Conservation (phyloP, 1,140 invertebrate genomes). For the Drosophila punjabiensis region DNA sequence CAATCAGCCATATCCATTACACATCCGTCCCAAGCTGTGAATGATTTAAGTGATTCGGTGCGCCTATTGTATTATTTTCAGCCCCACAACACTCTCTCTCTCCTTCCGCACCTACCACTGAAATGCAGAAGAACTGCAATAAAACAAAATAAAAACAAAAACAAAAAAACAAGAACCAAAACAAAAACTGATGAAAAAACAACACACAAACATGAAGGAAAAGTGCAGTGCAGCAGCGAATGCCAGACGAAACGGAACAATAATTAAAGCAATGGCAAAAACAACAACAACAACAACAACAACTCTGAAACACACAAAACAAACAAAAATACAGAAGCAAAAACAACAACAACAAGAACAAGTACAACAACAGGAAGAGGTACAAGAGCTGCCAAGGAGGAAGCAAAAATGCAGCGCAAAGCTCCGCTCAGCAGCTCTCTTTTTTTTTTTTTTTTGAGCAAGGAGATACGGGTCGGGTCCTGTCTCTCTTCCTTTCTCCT, state of each 20-base stretch:
- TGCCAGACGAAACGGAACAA: slow-evolving; percentile 81
- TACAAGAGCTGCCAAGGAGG: slow-evolving; percentile 41
- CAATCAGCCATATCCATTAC: slow-evolving; percentile 53
- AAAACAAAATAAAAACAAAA: slow-evolving; percentile 54
- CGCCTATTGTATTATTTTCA: slow-evolving; percentile 48
- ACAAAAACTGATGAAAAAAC: slow-evolving; percentile 49
- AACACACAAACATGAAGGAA: slow-evolving; percentile 42
- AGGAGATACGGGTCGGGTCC: slow-evolving; percentile 37
- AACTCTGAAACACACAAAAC: slow-evolving; percentile 43
- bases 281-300: slow-evolving; percentile 53
- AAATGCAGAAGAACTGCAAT: slow-evolving; percentile 49
- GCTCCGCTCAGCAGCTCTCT: too few relatives aligned
- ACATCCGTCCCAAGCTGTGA: slow-evolving; percentile 46
- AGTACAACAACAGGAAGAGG: slow-evolving; percentile 56
- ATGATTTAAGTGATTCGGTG: slow-evolving; percentile 49
- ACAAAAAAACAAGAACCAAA: slow-evolving; percentile 54
- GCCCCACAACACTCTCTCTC: neutral
- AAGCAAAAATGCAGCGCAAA: slow-evolving; percentile 56
- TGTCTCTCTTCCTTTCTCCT: slow-evolving; percentile 6
- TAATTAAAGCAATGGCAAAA: slow-evolving; percentile 80
- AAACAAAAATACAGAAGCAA: slow-evolving; percentile 40
- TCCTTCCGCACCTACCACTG: neutral
- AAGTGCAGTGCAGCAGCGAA: slow-evolving; percentile 72
- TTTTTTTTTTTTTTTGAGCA: slow-evolving; percentile 54
- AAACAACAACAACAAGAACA: slow-evolving; percentile 44